Conservation (phyloP, 37 sponge, comb jelly and placozoan genomes). For the Cliona cf. orientalis region DNA sequence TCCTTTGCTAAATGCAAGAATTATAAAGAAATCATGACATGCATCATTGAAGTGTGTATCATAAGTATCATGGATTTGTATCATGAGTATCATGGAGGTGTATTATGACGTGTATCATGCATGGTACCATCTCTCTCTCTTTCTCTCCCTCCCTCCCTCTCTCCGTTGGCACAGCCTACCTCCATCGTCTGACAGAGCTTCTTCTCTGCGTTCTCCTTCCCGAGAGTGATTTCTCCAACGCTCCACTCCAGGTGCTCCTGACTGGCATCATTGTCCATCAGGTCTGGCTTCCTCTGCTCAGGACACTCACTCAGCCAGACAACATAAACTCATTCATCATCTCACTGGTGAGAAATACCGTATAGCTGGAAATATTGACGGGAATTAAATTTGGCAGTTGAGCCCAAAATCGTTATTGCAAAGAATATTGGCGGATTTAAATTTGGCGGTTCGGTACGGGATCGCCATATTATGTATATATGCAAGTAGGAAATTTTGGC, state of each 20-base stretch:
- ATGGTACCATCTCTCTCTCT: neutral
- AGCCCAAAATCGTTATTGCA: no score
- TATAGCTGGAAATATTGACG: no score
- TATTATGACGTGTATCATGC: neutral
- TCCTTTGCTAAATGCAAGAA: no score
- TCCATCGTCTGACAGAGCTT: slow-evolving; percentile 59
- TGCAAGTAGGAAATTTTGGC: no score
- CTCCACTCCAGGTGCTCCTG: slow-evolving; percentile 29
- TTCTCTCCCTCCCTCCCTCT: slow-evolving; percentile 35
- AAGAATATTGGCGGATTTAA: no score
- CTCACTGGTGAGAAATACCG: slow-evolving; percentile 64
- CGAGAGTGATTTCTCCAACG: slow-evolving; percentile 39
- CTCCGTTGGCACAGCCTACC: slow-evolving; percentile 65
- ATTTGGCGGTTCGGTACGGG: no score
- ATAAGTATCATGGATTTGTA: no score
- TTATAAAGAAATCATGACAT: no score
- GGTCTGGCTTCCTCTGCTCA: slow-evolving; percentile 39
- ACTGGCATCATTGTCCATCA: slow-evolving; percentile 54
- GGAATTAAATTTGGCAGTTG: no score
- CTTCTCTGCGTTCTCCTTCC: slow-evolving; percentile 64
- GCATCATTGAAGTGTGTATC: no score
- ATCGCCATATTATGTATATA: no score
- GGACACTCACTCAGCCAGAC: slow-evolving; percentile 54
- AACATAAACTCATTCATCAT: slow-evolving; percentile 66
- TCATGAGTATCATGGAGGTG: neutral